Percentiles rank a stretch among this genome's conserved stretches.
Conservation (phyloP, 2,797 vertebrate genomes). For the Xyrichtys novacula region DNA sequence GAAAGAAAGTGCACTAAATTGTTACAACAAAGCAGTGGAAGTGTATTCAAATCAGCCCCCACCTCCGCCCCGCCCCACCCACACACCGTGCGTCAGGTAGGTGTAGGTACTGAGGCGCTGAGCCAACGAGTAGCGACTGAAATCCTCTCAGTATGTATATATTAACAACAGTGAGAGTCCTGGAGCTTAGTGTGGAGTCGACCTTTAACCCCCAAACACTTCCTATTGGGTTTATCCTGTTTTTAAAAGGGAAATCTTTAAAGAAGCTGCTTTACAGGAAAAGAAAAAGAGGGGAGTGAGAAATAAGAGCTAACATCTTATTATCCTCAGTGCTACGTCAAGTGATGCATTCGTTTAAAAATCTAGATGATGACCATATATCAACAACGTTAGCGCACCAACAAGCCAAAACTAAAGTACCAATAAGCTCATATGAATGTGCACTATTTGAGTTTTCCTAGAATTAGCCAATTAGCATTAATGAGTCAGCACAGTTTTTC, state of each 20-base stretch:
- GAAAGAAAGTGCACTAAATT: neutral
- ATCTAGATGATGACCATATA: neutral
- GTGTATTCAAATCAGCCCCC: neutral
- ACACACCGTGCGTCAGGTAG: slow-evolving; percentile 6
- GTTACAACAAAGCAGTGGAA: neutral
- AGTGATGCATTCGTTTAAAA: neutral
- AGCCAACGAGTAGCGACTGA: slow-evolving; percentile 8
- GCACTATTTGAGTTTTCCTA: neutral
- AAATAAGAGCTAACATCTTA: neutral
- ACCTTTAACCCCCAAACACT: slow-evolving; percentile 49
- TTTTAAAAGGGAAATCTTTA: slow-evolving; percentile 54
- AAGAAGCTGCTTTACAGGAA: neutral
- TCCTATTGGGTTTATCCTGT: slow-evolving; percentile 33
- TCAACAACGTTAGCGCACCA: neutral
- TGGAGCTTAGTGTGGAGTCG: slow-evolving; percentile 33
- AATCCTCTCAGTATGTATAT: slow-evolving; percentile 57
- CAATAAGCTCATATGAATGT: neutral
- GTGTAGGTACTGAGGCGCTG: slow-evolving; percentile 6
- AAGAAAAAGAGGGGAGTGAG: slow-evolving; percentile 1
- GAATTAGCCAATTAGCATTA: neutral
- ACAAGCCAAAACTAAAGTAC: neutral
- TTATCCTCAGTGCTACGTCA: neutral
- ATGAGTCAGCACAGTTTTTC: neutral
- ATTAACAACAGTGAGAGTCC: slow-evolving; percentile 40
- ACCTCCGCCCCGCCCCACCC: neutral